A percentile compares a stretch with the other conserved stretches of the same genome.
Conservation (phyloP, 2,797 vertebrate genomes). For the Sebastes hubbsi region DNA sequence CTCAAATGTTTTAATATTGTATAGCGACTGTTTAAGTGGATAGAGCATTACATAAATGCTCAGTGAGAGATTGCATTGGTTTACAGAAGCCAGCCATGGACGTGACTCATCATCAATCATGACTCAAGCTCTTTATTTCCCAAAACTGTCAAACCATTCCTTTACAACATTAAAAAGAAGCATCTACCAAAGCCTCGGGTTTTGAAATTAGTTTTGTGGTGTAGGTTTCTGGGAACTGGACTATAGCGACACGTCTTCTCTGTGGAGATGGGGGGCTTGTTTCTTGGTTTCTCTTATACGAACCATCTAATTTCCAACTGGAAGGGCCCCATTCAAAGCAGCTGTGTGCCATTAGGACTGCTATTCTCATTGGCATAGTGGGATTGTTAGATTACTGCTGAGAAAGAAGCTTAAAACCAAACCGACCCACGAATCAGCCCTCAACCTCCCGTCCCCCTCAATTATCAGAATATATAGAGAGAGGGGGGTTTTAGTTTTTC, state of each 20-base stretch:
- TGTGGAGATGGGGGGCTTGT: constrained; percentile 38
- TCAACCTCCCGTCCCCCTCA: constrained; percentile 50
- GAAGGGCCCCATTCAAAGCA: constrained; percentile 69
- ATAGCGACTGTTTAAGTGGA: not conserved
- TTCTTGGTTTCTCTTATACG: constrained; percentile 40
- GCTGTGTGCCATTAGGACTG: constrained; percentile 75
- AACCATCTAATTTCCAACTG: constrained; percentile 70
- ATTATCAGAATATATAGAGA: constrained; percentile 62
- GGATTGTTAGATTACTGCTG: constrained; percentile 60
- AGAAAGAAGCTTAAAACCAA: constrained; percentile 58
- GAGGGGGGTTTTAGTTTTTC: not conserved
- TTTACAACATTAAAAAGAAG: constrained; percentile 30
- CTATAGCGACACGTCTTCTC: constrained; percentile 26
- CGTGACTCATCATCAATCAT: not conserved
- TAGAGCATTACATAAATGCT: not conserved
- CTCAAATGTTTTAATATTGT: not conserved
- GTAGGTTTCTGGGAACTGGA: constrained; percentile 63
- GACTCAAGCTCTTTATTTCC: not conserved
- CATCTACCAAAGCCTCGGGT: constrained; percentile 40
- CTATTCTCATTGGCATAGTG: constrained; percentile 59
- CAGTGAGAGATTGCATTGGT: not conserved
- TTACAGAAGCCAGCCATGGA: not conserved
- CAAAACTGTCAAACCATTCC: constrained; percentile 9
- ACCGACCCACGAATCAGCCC: constrained; percentile 52
- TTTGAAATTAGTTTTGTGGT: constrained; percentile 58